A percentile compares a stretch with the other conserved stretches of the same genome.
Evolutionary conservation across 2,888 invertebrate species (phyloP).

Genomic region (Clostera curtula): DNA sequence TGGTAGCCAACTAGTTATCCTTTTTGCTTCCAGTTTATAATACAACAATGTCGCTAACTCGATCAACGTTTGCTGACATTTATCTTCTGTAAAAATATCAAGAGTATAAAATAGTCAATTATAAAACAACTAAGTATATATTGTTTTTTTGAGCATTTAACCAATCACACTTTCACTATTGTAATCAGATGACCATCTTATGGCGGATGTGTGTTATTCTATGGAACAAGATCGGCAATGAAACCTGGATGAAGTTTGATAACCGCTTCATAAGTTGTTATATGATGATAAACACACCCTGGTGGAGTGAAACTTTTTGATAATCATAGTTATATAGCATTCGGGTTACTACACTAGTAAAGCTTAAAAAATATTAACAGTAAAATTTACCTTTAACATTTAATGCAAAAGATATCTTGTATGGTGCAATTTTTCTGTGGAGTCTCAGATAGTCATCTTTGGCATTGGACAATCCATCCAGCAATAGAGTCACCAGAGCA

Average conservation of each 20-base stretch:
- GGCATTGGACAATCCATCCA: constrained; percentile 71
- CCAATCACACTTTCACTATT: no score
- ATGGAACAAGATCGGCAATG: constrained; percentile 1
- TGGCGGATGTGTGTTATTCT: no score
- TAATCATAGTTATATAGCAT: no score
- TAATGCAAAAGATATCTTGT: constrained; percentile 80
- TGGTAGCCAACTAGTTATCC: constrained; percentile 47
- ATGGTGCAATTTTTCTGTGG: constrained; percentile 84
- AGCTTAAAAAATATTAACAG: no score
- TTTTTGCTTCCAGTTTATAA: constrained; percentile 33
- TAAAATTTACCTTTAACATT: constrained; percentile 41
- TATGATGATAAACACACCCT: background rate
- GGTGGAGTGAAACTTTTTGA: background rate
- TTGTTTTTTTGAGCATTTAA: no score
- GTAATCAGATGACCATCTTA: no score
- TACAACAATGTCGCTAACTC: constrained; percentile 42
- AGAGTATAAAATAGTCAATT: background rate
- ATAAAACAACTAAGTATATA: no score
- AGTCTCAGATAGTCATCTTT: constrained; percentile 73
- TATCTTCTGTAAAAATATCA: constrained; percentile 25
- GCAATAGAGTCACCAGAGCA: constrained; percentile 70
- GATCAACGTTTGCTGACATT: constrained; percentile 25
- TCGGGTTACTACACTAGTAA: no score
- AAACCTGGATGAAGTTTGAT: no score
- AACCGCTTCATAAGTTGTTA: no score